Conservation (phyloP, 2,888 invertebrate genomes). For the Drosophila borealis region DNA sequence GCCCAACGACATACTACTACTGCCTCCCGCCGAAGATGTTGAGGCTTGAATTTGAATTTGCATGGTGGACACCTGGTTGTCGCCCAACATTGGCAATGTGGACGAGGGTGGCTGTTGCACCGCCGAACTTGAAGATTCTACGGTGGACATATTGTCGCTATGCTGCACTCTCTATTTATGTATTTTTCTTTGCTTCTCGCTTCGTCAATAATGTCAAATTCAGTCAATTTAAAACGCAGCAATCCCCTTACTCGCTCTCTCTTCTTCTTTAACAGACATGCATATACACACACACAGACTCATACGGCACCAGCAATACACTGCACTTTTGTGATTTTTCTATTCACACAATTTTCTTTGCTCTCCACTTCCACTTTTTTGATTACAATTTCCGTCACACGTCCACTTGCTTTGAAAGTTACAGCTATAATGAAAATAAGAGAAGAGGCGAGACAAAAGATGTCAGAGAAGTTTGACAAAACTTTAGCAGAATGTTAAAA, state of each 20-base stretch:
- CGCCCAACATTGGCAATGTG: slow-evolving; percentile 83
- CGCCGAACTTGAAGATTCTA: slow-evolving; percentile 86
- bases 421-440: slow-evolving; percentile 35
- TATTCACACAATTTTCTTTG: slow-evolving; percentile 58
- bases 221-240: slow-evolving; percentile 25
- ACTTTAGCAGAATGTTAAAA: slow-evolving; percentile 25
- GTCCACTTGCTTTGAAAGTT: slow-evolving; percentile 34
- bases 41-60: slow-evolving; percentile 71
- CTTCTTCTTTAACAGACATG: slow-evolving; percentile 13
- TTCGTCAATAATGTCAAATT: slow-evolving; percentile 30
- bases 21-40: slow-evolving; percentile 45
- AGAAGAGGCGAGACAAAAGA: slow-evolving; percentile 2
- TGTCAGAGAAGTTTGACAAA: slow-evolving; percentile 14
- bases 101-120: slow-evolving; percentile 84
- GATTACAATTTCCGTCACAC: slow-evolving; percentile 20
- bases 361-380: slow-evolving; percentile 53
- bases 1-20: slow-evolving; percentile 44
- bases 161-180: slow-evolving; percentile 12
- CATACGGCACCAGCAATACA: slow-evolving; percentile 39
- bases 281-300: slow-evolving; percentile 26
- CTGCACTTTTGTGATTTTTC: slow-evolving; percentile 59
- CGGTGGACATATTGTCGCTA: slow-evolving; percentile 80
- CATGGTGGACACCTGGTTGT: slow-evolving; percentile 71
- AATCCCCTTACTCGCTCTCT: slow-evolving; percentile 24
- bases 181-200: slow-evolving; percentile 9